Base-by-base conservation (phyloP, 2,797 vertebrate species). In the Adelosebastes latens region DNA sequence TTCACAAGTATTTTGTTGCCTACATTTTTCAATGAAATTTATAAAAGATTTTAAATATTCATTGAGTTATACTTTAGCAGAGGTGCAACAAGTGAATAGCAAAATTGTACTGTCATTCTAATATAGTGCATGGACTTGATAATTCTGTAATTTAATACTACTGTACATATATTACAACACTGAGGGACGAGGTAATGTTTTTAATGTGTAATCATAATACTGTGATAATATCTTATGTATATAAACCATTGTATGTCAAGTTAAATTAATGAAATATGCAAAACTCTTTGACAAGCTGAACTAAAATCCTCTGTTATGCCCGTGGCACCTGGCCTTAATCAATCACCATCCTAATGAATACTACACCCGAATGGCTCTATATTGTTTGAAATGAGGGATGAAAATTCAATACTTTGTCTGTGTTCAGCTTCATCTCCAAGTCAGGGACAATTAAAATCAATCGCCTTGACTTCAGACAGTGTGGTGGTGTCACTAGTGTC, bases 371-470 rank as follows among this genome's bases (percentile, higher is more conserved):
- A 64, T 53, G 66, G 52, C 55, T 82, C 34, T 25, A 29, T 76
- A 80, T 22, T 59, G 80, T 70, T 82, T 64, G 62, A 82, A 82
- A 80, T 79, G 68, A 90, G 80, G 56, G 74, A 77, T 84, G 80
- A 80, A 82, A 89, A 86, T 60, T 61, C 72, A 77, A 80, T 80
- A 82, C 49, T 72, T 78, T 83, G 18, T 80, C 74, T 55, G 56
- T 80, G 78, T 84, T 88, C 75, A 24, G 83, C 75, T 86, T 90
- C 75, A 83, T 90, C 79, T 85, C 66, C 6, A 83, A 88, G 84
- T 86, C 76, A 61, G 82, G 67, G 67, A 87, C 87, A 85, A 91
- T 90, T 90, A 77, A 86, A 92, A 92, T 89, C 72, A 85, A 85
- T 83, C 32, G 29, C 34, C 32, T 67, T 84, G 61, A 82, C 85